These are phyloP conservation scores for Drosophila eohydei DNA, from an alignment of 2,888 invertebrate genomes.

Conservation along the genomic window DNA sequence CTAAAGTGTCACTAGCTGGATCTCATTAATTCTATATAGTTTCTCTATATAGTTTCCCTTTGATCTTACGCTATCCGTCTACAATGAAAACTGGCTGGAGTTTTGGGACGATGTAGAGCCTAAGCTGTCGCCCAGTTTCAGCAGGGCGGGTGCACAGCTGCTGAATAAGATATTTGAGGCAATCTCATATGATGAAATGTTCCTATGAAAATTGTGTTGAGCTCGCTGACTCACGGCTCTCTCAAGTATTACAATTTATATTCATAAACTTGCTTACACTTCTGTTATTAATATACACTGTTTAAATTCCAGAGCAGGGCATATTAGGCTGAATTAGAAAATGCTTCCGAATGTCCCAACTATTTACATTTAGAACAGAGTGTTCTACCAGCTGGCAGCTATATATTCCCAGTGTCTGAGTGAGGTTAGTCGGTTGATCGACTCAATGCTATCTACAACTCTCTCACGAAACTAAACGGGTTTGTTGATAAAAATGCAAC, in stretches of 20 bases:
- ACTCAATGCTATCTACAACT: conserved; percentile 16
- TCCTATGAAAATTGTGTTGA: conserved; percentile 3
- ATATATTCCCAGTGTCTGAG: neutral
- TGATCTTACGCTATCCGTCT: conserved; percentile 14
- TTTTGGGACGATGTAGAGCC: conserved; percentile 43
- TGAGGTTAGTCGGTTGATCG: neutral
- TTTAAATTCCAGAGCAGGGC: neutral
- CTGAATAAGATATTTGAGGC: conserved; percentile 22
- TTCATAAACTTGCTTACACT: conserved; percentile 17
- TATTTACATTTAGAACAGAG: neutral
- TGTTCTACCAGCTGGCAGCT: neutral
- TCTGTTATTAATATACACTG: conserved; percentile 3
- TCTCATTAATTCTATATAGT: neutral
- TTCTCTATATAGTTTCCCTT: neutral
- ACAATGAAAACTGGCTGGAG: conserved; percentile 45
- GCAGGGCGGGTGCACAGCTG: conserved; percentile 7
- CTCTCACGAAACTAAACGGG: conserved; percentile 25
- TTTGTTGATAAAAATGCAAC: conserved; percentile 14
- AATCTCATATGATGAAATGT: conserved; percentile 28
- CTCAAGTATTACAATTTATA: conserved; percentile 11
- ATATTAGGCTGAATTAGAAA: neutral
- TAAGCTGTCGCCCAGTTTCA: neutral
- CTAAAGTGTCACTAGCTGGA: neutral
- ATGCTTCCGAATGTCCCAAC: too few relatives aligned
- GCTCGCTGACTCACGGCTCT: neutral